Base-by-base conservation (phyloP, 2,888 invertebrate species). In the Agrochola lota region DNA sequence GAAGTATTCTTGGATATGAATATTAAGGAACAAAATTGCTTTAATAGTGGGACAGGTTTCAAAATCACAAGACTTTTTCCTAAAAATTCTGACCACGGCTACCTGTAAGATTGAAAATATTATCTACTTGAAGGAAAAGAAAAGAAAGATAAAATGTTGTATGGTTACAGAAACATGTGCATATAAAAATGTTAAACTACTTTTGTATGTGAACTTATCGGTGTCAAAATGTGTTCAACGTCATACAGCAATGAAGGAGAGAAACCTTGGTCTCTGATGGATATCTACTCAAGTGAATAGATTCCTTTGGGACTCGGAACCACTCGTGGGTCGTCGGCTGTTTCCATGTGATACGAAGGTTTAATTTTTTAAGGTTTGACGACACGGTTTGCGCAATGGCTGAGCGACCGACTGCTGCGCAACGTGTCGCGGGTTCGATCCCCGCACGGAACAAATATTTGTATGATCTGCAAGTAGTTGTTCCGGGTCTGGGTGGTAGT, bases 241-340 rank as follows among this genome's bases (percentile, higher is more conserved):
- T 23, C 35, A 68, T 23, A 35, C 15, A 23, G 52, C 12, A 60
- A 43, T 20, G 43, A 15, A 43, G 23, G 17, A 30, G 11, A n/a
- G 40, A 30, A 43, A 12, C 35, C 7, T 46, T 46, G 17, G 63
- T 64, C 23, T 80, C 83, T 80, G 68, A 15, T 26, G 23, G 6
- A 1, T 46, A 26, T 59, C 3, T 74, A 60, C 55, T 81, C 81
- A 40, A 26, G 26, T 40, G 46, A n/a, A 46, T 68, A 64, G 52
- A 35, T 64, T 69, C 55, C 40, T n/a, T 60, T 26, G 49, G 49
- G 35, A 66, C 35, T 79, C 72, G 78, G 66, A 71, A 69, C 43
- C 23, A 68, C 62, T 85, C 67, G 80, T 75, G 60, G 74, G 69
- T 71, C 52, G 57, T 83, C 75, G 73, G 62, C 46, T 71, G 9